These are phyloP conservation scores for Pachyseris speciosa DNA, from an alignment of 64 coral and sea anemone genomes.

Conservation along the genomic window DNA sequence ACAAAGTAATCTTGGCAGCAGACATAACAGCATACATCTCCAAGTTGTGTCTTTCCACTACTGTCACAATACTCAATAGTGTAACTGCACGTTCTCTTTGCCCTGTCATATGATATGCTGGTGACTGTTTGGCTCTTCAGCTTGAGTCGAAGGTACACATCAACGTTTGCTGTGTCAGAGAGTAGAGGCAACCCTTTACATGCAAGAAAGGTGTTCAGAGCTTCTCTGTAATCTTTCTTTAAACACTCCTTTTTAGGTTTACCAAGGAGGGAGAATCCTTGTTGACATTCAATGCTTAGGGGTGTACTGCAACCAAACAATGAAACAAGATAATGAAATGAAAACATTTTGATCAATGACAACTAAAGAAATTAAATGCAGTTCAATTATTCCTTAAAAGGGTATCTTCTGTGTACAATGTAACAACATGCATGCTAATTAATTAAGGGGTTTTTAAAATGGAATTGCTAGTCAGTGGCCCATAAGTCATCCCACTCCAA, in stretches of 20 bases:
- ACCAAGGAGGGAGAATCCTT: conserved; percentile 11
- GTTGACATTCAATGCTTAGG: conserved; percentile 13
- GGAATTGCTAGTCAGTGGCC: neutral
- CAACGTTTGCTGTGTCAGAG: neutral
- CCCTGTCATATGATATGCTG: neutral
- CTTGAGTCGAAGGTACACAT: neutral
- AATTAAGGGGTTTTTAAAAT: neutral
- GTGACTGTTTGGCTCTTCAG: neutral
- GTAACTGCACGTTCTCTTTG: neutral
- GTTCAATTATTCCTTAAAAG: neutral
- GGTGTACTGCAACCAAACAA: neutral
- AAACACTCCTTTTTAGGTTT: neutral
- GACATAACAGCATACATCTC: conserved; percentile 6
- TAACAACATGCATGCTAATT: neutral
- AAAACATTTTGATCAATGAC: neutral
- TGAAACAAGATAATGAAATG: neutral
- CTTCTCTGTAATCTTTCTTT: neutral
- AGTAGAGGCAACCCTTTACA: conserved; percentile 8
- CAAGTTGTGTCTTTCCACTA: neutral
- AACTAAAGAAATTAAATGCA: too few relatives aligned
- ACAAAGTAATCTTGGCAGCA: neutral
- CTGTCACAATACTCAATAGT: conserved; percentile 9
- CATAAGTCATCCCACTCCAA: neutral
- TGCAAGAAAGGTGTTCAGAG: neutral
- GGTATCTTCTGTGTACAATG: neutral